These are phyloP conservation scores for Seira musarum DNA, from an alignment of 2,888 invertebrate genomes.

Conservation along the genomic window DNA sequence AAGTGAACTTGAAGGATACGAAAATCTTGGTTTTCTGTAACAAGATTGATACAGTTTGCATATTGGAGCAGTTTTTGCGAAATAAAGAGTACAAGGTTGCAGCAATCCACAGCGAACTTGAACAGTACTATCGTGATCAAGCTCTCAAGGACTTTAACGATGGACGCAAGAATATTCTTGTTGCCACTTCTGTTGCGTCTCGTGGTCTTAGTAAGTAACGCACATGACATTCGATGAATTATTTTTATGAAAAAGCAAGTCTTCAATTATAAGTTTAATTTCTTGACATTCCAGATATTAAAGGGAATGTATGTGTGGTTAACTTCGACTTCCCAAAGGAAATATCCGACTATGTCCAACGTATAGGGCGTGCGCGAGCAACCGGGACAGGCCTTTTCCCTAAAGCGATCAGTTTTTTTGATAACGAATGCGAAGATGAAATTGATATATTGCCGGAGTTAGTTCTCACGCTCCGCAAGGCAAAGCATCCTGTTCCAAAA, in stretches of 20 bases:
- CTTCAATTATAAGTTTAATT: not conserved
- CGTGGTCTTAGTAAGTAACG: constrained; percentile 33
- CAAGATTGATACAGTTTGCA: constrained; percentile 25
- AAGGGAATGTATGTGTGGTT: not conserved
- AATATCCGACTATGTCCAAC: constrained; percentile 32
- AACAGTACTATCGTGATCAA: constrained; percentile 6
- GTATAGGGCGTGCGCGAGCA: constrained; percentile 29
- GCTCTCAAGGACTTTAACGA: constrained; percentile 14
- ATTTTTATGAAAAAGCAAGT: not conserved
- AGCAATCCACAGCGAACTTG: constrained; percentile 15
- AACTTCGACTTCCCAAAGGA: constrained; percentile 38
- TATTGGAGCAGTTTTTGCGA: not conserved
- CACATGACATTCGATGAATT: not conserved
- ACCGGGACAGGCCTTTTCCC: not conserved
- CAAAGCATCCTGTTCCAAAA: too few relatives aligned
- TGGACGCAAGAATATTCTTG: not conserved
- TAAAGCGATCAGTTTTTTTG: constrained; percentile 29
- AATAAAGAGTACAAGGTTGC: not conserved
- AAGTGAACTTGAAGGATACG: not conserved
- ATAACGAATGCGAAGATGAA: not conserved
- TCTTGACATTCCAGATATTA: constrained; percentile 31
- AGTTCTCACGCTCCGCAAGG: too few relatives aligned
- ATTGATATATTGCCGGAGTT: too few relatives aligned
- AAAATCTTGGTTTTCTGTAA: constrained; percentile 32
- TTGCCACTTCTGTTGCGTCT: constrained; percentile 35